Conservation (phyloP, 2,797 vertebrate species). For the Myiothlypis chrysogaster region DNA sequence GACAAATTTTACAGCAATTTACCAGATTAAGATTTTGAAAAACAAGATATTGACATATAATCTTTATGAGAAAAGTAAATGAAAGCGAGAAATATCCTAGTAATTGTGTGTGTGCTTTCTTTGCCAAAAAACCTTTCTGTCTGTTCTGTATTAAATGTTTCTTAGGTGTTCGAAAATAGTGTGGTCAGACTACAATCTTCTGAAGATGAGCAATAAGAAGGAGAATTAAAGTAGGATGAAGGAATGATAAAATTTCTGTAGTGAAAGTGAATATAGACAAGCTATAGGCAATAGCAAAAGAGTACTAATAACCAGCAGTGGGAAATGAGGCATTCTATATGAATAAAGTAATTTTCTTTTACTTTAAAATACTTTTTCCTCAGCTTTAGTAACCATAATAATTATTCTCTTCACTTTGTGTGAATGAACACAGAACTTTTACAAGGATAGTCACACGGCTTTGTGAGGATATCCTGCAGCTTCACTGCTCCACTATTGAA, state of each 20-base stretch:
- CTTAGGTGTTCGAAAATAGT: neutral
- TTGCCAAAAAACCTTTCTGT: neutral
- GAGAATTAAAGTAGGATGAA: conserved; percentile 27
- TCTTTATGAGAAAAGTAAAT: neutral
- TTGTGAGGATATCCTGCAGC: neutral
- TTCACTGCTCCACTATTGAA: neutral
- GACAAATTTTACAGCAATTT: neutral
- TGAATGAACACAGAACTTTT: neutral
- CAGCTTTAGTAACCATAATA: conserved; percentile 18
- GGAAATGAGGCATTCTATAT: neutral
- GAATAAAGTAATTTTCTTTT: conserved; percentile 28
- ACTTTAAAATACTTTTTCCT: conserved; percentile 13
- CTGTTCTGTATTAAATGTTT: neutral
- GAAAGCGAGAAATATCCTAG: neutral
- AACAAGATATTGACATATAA: neutral
- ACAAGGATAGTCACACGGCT: neutral
- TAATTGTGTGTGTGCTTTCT: neutral
- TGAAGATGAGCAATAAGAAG: conserved; percentile 8
- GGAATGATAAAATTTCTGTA: conserved; percentile 12
- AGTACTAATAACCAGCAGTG: neutral
- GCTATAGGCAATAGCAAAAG: neutral
- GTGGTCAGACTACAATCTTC: neutral
- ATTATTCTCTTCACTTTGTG: neutral
- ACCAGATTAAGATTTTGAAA: neutral
- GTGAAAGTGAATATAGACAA: conserved; percentile 42